These are phyloP conservation scores for Cladopsammia gracilis DNA, from an alignment of 64 coral and sea anemone species.

Conservation along the genomic window DNA sequence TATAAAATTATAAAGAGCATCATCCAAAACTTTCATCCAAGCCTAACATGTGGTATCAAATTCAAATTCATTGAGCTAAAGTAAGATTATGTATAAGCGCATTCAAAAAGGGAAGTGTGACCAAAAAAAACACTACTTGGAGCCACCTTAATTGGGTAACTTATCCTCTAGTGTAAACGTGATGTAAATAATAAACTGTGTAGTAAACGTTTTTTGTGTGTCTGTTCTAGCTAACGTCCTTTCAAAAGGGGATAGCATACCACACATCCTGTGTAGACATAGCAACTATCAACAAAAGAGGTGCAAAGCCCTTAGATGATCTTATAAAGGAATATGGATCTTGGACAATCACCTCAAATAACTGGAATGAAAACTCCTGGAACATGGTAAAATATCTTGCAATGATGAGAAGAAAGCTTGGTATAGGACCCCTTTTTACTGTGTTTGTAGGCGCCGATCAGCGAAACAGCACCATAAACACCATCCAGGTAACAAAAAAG, in stretches of 20 bases:
- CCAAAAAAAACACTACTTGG: no score
- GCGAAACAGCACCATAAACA: conserved; percentile 22
- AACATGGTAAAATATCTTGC: conserved; percentile 37
- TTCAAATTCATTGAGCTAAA: no score
- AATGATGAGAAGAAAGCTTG: conserved; percentile 38
- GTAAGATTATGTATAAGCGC: no score
- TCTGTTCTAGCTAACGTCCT: neutral
- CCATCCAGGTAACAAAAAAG: conserved; percentile 3
- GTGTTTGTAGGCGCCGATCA: conserved; percentile 32
- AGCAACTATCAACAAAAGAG: conserved; percentile 33
- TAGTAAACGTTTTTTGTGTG: neutral
- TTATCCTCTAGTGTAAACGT: neutral
- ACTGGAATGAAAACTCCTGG: conserved; percentile 51
- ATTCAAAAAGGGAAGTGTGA: no score
- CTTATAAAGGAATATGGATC: conserved; percentile 54
- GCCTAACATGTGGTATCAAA: no score
- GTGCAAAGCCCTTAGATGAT: conserved; percentile 42
- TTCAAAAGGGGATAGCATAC: conserved; percentile 45
- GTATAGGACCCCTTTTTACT: conserved; percentile 11
- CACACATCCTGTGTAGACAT: conserved; percentile 63
- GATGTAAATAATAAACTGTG: neutral
- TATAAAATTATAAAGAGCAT: no score
- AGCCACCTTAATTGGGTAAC: no score
- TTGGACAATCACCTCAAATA: conserved; percentile 49
- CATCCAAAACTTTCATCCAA: no score